Base-by-base conservation (phyloP, 2,888 invertebrate genomes). In the Choristoneura rosaceana region DNA sequence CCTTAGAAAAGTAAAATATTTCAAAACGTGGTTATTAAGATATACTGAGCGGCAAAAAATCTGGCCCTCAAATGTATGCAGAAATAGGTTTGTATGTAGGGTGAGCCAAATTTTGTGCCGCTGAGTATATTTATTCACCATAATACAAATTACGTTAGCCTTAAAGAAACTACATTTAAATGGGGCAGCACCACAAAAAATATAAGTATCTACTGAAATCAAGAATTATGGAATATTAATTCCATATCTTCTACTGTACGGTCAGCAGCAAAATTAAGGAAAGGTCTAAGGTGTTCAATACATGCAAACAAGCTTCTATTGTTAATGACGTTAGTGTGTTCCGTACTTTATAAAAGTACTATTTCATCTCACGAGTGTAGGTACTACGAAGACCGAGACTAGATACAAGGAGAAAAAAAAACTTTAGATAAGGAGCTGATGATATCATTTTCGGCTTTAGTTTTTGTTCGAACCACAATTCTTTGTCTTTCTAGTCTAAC, bases 1-100 rank as follows among this genome's bases (percentile, higher is more conserved):
- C 79, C 80, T 81, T 83, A 84, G 84, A 47, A 83, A 78, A 81
- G 81, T 80, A 82, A 77, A 55, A 80, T 79, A 76, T 77, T 78
- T 76, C 76, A 80, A 84, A 82, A 84, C 74, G 75, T 69, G 71
- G 66, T 50, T 60, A 74, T 69, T 69, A 68, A 74, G 10, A 25
- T 25, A 25, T n/a, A n/a, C n/a, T n/a, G n/a, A n/a, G n/a, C n/a
- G n/a, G n/a, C n/a, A n/a, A n/a, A n/a, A n/a, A n/a, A n/a, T n/a
- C n/a, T n/a, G n/a, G n/a, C n/a, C n/a, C n/a, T n/a, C n/a, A n/a
- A n/a, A n/a, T n/a, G n/a, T n/a, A n/a, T n/a, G n/a, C n/a, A n/a
- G n/a, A n/a, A n/a, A n/a, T n/a, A n/a, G n/a, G n/a, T n/a, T n/a
- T n/a, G n/a, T n/a, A n/a, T n/a, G n/a, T n/a, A n/a, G n/a, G n/a